Evolutionary conservation across 1,140 invertebrate genomes (phyloP).

Genomic region (Camponotus floridanus): DNA sequence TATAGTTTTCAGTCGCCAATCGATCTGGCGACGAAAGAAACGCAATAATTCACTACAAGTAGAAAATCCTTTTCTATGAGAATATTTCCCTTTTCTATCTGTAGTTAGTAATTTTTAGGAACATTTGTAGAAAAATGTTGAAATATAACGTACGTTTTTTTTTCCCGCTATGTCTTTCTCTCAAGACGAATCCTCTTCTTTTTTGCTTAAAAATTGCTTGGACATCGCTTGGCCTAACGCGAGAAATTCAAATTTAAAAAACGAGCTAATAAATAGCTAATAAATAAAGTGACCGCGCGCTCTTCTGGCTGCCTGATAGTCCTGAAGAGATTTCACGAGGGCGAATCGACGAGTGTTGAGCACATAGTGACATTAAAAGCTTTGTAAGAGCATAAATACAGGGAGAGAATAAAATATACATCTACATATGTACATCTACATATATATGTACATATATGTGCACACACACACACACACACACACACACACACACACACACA

Average conservation of each 20-base stretch:
- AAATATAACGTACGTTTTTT: slow-evolving; percentile 1
- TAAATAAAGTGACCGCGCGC: slow-evolving; percentile 14
- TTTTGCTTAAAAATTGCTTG: slow-evolving; percentile 34
- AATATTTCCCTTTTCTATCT: slow-evolving; percentile 45
- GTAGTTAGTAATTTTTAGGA: slow-evolving; percentile 33
- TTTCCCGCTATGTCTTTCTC: slow-evolving; percentile 11
- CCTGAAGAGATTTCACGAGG: slow-evolving; percentile 18
- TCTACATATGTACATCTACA: no score
- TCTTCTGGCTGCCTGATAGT: slow-evolving; percentile 16
- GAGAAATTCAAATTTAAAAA: slow-evolving; percentile 43
- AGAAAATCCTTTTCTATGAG: slow-evolving; percentile 41
- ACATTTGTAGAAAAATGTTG: slow-evolving; percentile 18
- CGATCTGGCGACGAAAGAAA: neutral
- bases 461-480: no score
- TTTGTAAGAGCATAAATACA: neutral
- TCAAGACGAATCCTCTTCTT: slow-evolving; percentile 1
- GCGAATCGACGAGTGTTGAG: slow-evolving; percentile 36
- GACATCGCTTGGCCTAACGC: slow-evolving; percentile 69
- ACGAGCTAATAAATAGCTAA: slow-evolving; percentile 48
- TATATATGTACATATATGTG: slow-evolving; percentile 3
- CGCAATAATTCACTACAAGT: slow-evolving; percentile 30
- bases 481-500: no score
- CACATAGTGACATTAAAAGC: slow-evolving; percentile 28
- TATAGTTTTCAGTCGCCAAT: slow-evolving; percentile 1
- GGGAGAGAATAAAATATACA: neutral